phyloP scores from a whole-genome alignment of 2,888 invertebrate genomes.

The Torymus aiolomorphi region DNA sequence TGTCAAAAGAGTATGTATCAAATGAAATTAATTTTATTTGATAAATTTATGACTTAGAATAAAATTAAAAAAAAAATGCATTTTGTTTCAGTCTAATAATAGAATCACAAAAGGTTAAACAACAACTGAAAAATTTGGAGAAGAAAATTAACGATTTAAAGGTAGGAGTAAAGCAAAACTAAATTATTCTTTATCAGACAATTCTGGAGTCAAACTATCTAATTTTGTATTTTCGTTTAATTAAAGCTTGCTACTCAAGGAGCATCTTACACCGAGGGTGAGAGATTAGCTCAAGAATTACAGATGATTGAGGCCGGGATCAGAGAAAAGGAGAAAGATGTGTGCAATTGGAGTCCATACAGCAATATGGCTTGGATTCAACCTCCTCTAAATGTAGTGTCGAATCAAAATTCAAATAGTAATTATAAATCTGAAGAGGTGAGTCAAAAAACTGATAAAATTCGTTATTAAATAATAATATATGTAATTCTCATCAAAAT shows the following conservation, averaged over 20 bases:
- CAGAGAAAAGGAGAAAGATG: slow-evolving; percentile 80
- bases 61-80: background rate
- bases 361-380: slow-evolving; percentile 72
- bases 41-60: background rate
- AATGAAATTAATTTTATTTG: background rate
- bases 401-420: slow-evolving; percentile 68
- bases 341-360: slow-evolving; percentile 75
- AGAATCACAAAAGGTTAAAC: slow-evolving; percentile 80
- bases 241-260: slow-evolving; percentile 77
- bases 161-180: slow-evolving; percentile 64
- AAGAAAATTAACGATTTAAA: slow-evolving; percentile 81
- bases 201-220: background rate
- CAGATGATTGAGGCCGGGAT: slow-evolving; percentile 81
- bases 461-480: no score
- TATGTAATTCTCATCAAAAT: no score
- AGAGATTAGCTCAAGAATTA: slow-evolving; percentile 79
- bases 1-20: slow-evolving; percentile 73
- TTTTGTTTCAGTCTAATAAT: slow-evolving; percentile 74
- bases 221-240: slow-evolving; percentile 37
- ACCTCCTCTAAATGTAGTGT: slow-evolving; percentile 67
- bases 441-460: slow-evolving; percentile 45
- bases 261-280: slow-evolving; percentile 77
- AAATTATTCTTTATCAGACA: background rate
- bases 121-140: slow-evolving; percentile 79
- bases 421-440: slow-evolving; percentile 74